Conservation (phyloP, 2,797 vertebrate genomes). For the Semaprochilodus insignis region DNA sequence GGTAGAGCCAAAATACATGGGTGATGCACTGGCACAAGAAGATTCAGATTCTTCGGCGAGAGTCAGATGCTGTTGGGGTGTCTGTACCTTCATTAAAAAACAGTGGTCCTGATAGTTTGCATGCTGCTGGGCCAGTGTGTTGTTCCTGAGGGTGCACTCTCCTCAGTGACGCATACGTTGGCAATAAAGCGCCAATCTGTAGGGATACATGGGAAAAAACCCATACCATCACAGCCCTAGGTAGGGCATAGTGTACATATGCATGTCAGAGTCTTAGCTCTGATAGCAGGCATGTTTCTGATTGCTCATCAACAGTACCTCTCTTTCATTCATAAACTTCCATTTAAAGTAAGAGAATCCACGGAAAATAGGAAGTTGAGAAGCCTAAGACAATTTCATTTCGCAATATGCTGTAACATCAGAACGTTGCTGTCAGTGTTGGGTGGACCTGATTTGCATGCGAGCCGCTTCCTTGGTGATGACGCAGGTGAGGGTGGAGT, state of each 20-base stretch:
- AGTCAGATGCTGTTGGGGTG: no score
- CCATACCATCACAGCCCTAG: no score
- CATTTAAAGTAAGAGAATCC: not conserved
- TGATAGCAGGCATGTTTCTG: not conserved
- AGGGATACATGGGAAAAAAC: no score
- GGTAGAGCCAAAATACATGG: no score
- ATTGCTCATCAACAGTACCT: not conserved
- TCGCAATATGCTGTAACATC: not conserved
- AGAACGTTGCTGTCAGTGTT: not conserved
- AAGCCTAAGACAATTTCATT: conserved; percentile 5
- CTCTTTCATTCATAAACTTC: not conserved
- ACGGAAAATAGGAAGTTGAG: not conserved
- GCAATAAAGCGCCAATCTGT: no score
- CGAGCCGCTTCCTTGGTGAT: conserved; percentile 11
- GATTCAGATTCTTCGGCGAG: no score
- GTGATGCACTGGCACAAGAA: no score
- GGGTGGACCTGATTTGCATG: not conserved
- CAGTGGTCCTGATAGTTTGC: no score
- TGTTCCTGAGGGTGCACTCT: no score
- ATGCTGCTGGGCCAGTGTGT: no score
- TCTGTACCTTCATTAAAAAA: no score
- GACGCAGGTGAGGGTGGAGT: not conserved
- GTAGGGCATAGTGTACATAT: conserved; percentile 34
- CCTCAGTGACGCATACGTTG: no score
- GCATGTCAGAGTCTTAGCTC: not conserved